Evolutionary conservation across 2,797 vertebrate genomes (phyloP), one percentile per base, ranked within the genome.

Genomic region (Hydrophis major): DNA sequence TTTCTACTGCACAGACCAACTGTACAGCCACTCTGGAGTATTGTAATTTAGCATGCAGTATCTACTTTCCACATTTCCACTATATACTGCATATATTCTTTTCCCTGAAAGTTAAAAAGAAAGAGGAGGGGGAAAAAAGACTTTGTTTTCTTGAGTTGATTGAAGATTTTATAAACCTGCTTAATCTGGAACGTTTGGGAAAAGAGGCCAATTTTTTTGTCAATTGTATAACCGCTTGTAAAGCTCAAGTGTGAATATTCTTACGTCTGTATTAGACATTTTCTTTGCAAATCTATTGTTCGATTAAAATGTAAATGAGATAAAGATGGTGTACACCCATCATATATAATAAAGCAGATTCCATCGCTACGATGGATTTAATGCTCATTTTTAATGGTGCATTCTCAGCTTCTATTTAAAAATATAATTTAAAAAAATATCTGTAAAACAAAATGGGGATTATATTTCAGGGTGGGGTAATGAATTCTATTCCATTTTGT

Each of bases 261-360:
- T 98, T 98, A 99, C 98, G 99, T 99, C 99, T 99, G 99, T 99
- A 99, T 99, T 99, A 99, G 99, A 99, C 99, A 99, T 99, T 99
- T 99, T 98, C 98, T 99, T 99, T 99, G 98, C 98, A 97, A 99
- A 99, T 99, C 99, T 99, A 99, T 99, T 99, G 98, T 99, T 99
- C 98, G 99, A 99, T 99, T 99, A 98, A 99, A 98, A 98, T 99
- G 98, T 99, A 99, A 98, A 99, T 98, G 97, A 99, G 98, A 98
- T 98, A 98, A 98, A 98, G 99, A 99, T 99, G 99, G 99, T 99
- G 98, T 98, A 98, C 98, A 99, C 98, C 99, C 97, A 98, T 99
- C 98, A 98, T 99, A 98, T 99, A 99, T 98, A 99, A 98, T 98
- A 99, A 98, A 98, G 98, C 98, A 98, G 98, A 98, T 98, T 98